Base-by-base conservation (phyloP, 2,113 vertebrate species). In the Gorsachius goisagi region DNA sequence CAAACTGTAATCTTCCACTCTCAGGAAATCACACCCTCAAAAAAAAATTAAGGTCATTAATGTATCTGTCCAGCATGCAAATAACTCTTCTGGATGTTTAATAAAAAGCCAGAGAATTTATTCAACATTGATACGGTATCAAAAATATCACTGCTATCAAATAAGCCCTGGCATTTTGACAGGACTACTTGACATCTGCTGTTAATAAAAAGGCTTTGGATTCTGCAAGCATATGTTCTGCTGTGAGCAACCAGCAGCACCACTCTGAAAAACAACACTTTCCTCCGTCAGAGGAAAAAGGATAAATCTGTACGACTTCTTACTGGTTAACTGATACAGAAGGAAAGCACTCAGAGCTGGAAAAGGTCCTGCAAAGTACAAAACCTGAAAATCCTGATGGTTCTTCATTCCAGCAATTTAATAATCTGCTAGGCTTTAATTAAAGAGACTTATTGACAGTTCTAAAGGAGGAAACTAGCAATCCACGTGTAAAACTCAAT, bases 111-210 rank as follows among this genome's bases (percentile, higher is more conserved):
- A 66, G 24, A 50, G 28, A 89, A 88, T 92, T 75, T 81, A 72
- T 89, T 95, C 60, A 87, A 55, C 21, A 44, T 35, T 74, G 67
- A 89, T 64, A 89, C 6, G 20, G 59, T 94, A 94, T 97, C 62
- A 97, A 95, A 96, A 97, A 85, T 96, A 94, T 84, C 66, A 66
- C 90, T 83, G 28, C 77, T 96, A 76, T 96, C 96, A 96, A 97
- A 97, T 92, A 97, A 97, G 82, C 41, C 37, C 41, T 87, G 75
- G 77, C 75, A 97, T 96, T 97, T 97, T 93, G 96, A 96, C 93
- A 97, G 81, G 85, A 73, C 74, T 92, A 77, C 59, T 74, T 94
- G 91, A 97, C 90, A 97, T 93, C 95, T 97, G 93, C 69, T 90
- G 27, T 75, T 97, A 96, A 97, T 96, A 97, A 97, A 97, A 89